These are phyloP conservation scores for Gymnocypris eckloni DNA, from an alignment of 2,797 vertebrate genomes.

Conservation along the genomic window DNA sequence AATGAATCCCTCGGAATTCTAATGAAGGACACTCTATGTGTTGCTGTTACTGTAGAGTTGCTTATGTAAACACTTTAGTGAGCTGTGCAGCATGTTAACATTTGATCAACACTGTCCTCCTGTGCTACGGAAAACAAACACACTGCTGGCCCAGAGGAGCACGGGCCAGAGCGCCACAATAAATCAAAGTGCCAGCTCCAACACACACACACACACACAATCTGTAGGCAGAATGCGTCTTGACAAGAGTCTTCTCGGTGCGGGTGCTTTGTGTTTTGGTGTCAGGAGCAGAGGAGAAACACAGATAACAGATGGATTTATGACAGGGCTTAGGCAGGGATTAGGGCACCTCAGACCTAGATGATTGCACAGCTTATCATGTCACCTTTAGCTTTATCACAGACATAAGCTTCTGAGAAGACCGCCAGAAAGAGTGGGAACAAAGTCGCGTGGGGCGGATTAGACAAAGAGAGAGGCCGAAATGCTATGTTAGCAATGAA, in stretches of 20 bases:
- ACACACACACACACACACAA: slow-evolving; percentile 22
- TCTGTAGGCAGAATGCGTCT: slow-evolving; percentile 29
- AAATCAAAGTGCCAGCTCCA: slow-evolving; percentile 56
- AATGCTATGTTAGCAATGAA: background rate
- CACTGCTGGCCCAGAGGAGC: slow-evolving; percentile 36
- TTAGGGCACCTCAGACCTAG: slow-evolving; percentile 68
- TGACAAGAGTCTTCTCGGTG: slow-evolving; percentile 27
- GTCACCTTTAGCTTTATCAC: slow-evolving; percentile 67
- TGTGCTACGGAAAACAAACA: slow-evolving; percentile 51
- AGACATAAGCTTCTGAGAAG: slow-evolving; percentile 43
- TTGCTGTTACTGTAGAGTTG: slow-evolving; percentile 27
- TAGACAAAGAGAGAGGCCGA: slow-evolving; percentile 29
- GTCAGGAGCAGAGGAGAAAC: slow-evolving; percentile 25
- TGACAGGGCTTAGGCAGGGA: slow-evolving; percentile 69
- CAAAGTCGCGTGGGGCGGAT: background rate
- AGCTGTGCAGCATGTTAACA: slow-evolving; percentile 46
- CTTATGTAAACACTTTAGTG: slow-evolving; percentile 39
- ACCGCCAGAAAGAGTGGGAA: background rate
- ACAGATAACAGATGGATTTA: slow-evolving; percentile 68
- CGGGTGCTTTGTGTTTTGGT: slow-evolving; percentile 48
- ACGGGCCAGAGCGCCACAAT: slow-evolving; percentile 50
- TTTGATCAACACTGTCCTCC: slow-evolving; percentile 47
- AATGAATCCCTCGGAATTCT: slow-evolving; percentile 8
- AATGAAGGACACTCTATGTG: slow-evolving; percentile 2
- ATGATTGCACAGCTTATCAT: slow-evolving; percentile 66